Conservation (phyloP, 2,888 invertebrate genomes). For the Pocota personata region DNA sequence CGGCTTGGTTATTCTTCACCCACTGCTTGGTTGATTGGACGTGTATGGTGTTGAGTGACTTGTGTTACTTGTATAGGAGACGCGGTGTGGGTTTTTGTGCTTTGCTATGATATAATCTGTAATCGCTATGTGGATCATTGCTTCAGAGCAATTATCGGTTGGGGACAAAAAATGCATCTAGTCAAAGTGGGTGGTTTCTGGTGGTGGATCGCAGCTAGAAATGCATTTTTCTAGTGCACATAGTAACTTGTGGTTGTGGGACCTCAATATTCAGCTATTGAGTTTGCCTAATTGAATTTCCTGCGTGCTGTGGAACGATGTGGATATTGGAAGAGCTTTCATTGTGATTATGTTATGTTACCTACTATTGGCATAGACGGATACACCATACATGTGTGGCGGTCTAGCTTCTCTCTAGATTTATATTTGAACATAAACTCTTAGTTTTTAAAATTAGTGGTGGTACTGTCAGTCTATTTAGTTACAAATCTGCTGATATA, state of each 20-base stretch:
- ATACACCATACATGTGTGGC: no score
- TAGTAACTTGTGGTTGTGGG: not conserved
- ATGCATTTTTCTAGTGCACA: not conserved
- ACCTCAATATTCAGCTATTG: not conserved
- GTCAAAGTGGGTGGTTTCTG: not conserved
- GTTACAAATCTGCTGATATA: no score
- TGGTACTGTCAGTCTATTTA: no score
- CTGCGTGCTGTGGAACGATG: no score
- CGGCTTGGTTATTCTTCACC: conserved; percentile 25
- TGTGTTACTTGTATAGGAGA: conserved; percentile 23
- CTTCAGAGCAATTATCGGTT: conserved; percentile 67
- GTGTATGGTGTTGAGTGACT: not conserved
- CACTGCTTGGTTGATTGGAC: conserved; percentile 2
- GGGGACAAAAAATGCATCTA: conserved; percentile 2
- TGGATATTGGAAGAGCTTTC: no score
- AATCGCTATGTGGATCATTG: conserved; percentile 72
- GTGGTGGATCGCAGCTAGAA: not conserved
- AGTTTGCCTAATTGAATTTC: not conserved
- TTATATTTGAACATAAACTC: no score
- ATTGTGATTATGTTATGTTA: no score
- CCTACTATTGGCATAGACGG: no score
- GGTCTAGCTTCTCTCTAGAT: no score
- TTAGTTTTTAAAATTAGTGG: no score
- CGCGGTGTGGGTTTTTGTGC: conserved; percentile 5
- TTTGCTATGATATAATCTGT: conserved; percentile 50